Conservation (phyloP, 2,888 invertebrate genomes). For the Trissolcus brochymenae region DNA sequence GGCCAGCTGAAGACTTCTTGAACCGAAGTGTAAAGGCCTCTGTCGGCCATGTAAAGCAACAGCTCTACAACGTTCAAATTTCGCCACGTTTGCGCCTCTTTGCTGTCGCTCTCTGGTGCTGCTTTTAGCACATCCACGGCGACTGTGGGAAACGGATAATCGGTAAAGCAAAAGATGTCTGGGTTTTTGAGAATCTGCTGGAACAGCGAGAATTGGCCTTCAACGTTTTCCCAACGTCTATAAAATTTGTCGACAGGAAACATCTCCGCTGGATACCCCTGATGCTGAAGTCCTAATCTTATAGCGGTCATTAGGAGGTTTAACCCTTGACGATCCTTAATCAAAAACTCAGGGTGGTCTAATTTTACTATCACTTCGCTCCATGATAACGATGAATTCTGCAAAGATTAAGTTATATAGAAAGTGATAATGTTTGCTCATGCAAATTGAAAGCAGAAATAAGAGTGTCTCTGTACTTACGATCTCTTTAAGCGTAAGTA, state of each 20-base stretch:
- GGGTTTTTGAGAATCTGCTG: constrained; percentile 91
- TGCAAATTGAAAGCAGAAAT: background rate
- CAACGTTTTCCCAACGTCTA: constrained; percentile 94
- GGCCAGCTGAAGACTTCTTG: constrained; percentile 95
- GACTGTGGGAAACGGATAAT: constrained; percentile 91
- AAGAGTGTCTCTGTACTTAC: constrained; percentile 75
- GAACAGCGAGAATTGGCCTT: constrained; percentile 93
- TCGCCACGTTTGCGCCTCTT: constrained; percentile 95
- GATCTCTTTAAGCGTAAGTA: constrained; percentile 93
- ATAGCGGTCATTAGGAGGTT: constrained; percentile 89
- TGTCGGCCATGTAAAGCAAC: constrained; percentile 90
- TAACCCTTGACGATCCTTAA: constrained; percentile 91
- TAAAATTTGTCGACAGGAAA: constrained; percentile 94
- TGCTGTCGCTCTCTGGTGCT: constrained; percentile 95
- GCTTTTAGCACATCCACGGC: constrained; percentile 93
- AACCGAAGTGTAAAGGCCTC: constrained; percentile 88
- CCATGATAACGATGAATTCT: constrained; percentile 89
- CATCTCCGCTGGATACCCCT: constrained; percentile 83
- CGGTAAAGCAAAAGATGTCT: constrained; percentile 96
- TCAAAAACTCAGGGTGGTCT: constrained; percentile 92
- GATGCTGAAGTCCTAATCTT: constrained; percentile 86
- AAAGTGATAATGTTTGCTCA: background rate
- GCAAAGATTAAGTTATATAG: constrained; percentile 7
- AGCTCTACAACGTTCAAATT: constrained; percentile 94
- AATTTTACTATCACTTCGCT: constrained; percentile 93